phyloP scores from a whole-genome alignment of 2,797 vertebrate genomes.

The Tokudaia tokunoshimensis region DNA sequence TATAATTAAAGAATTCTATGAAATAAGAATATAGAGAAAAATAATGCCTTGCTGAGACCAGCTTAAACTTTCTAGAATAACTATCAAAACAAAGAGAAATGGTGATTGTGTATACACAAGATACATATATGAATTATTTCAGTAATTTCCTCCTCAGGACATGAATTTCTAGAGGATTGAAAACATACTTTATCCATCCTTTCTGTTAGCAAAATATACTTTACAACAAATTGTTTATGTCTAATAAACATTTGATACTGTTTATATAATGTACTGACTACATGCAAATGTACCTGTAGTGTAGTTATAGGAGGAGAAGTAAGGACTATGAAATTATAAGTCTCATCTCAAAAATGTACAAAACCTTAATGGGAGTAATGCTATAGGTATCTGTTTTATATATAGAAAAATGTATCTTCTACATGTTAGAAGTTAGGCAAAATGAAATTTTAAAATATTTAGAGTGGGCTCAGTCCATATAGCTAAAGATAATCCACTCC shows the following conservation, averaged over 20 bases:
- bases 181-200: background rate
- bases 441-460: slow-evolving; percentile 58
- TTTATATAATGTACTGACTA: background rate
- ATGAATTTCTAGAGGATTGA: background rate
- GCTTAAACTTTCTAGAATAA: background rate
- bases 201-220: background rate
- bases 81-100: background rate
- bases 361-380: slow-evolving; percentile 30
- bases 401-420: slow-evolving; percentile 44
- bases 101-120: background rate
- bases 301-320: background rate
- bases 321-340: background rate
- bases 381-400: background rate
- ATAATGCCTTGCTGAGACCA: background rate
- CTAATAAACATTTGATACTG: background rate
- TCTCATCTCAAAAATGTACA: slow-evolving; percentile 63
- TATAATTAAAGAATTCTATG: background rate
- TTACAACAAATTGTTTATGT: background rate
- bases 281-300: background rate
- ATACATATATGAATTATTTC: background rate
- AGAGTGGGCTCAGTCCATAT: background rate
- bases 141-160: background rate
- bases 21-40: background rate
- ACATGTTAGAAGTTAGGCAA: slow-evolving; percentile 49
- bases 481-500: slow-evolving; percentile 4